phyloP scores from a whole-genome alignment of 2,797 vertebrate species.

The Anguilla obscura region DNA sequence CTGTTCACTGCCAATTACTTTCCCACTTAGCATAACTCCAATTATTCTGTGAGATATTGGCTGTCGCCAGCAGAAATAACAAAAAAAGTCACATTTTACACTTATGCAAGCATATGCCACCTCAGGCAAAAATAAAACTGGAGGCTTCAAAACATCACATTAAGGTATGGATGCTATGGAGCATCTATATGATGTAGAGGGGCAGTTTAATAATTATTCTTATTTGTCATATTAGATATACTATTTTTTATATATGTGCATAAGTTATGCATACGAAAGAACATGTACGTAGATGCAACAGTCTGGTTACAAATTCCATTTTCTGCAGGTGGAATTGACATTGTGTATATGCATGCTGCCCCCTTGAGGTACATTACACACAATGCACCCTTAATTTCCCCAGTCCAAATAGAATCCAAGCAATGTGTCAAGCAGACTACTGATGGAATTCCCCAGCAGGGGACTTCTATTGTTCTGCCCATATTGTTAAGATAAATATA shows the following conservation, averaged over 20 bases:
- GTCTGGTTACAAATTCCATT: not conserved
- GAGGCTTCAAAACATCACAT: not conserved
- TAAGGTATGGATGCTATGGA: not conserved
- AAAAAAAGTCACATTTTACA: not conserved
- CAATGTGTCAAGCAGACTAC: not conserved
- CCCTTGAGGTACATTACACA: not conserved
- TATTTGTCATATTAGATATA: not conserved
- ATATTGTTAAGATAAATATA: no score
- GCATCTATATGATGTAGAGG: not conserved
- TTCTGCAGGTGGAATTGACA: not conserved
- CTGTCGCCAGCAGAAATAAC: not conserved
- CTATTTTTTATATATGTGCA: not conserved
- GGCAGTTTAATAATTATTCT: not conserved
- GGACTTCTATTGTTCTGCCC: not conserved
- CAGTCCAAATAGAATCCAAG: not conserved
- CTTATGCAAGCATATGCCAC: not conserved
- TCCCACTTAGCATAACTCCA: not conserved
- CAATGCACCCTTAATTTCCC: not conserved
- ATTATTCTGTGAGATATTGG: not conserved
- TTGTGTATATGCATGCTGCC: constrained; percentile 3
- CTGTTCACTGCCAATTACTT: not conserved
- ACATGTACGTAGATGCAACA: not conserved
- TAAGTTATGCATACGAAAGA: not conserved
- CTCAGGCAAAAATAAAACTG: not conserved
- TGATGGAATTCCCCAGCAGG: not conserved